Percentiles rank a stretch among this genome's conserved stretches.
These are phyloP conservation scores for Melanotaenia pygmaea DNA, from an alignment of 2,797 vertebrate species.

Conservation along the genomic window DNA sequence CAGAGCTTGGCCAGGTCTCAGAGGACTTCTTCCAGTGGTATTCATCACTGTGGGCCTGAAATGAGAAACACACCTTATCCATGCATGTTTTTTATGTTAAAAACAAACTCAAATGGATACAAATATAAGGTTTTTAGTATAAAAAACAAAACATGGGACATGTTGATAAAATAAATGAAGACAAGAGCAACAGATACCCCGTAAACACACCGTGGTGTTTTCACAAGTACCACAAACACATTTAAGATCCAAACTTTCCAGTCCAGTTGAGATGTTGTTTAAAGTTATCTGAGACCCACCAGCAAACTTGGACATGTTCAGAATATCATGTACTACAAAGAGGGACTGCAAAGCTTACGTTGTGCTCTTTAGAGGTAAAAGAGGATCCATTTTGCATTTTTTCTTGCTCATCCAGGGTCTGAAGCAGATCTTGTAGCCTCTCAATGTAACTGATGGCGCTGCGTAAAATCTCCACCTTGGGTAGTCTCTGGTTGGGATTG, in stretches of 20 bases:
- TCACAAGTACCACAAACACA: neutral
- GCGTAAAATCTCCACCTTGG: slow-evolving; percentile 98
- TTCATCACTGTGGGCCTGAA: slow-evolving; percentile 83
- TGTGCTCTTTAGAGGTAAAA: slow-evolving; percentile 74
- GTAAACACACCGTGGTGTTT: slow-evolving; percentile 6
- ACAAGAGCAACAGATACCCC: slow-evolving; percentile 4
- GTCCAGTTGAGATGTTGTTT: neutral
- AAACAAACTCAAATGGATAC: neutral
- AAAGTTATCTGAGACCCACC: slow-evolving; percentile 10
- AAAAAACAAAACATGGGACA: neutral
- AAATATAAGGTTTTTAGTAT: neutral
- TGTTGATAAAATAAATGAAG: neutral
- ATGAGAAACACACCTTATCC: slow-evolving; percentile 14
- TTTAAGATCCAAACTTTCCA: neutral
- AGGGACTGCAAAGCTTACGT: slow-evolving; percentile 66
- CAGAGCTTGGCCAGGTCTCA: slow-evolving; percentile 86
- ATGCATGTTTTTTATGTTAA: neutral
- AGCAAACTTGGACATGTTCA: neutral
- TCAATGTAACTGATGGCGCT: slow-evolving; percentile 99
- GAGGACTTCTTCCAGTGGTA: slow-evolving; percentile 87
- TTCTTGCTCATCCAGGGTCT: slow-evolving; percentile 92
- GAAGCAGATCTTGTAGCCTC: slow-evolving; percentile 92
- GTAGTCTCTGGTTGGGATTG: slow-evolving; percentile 96
- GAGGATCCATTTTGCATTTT: slow-evolving; percentile 83
- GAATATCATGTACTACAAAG: neutral